Evolutionary conservation across 2,113 vertebrate genomes (phyloP), one percentile per base, ranked within the genome.

Genomic region (Aleadryas rufinucha): DNA sequence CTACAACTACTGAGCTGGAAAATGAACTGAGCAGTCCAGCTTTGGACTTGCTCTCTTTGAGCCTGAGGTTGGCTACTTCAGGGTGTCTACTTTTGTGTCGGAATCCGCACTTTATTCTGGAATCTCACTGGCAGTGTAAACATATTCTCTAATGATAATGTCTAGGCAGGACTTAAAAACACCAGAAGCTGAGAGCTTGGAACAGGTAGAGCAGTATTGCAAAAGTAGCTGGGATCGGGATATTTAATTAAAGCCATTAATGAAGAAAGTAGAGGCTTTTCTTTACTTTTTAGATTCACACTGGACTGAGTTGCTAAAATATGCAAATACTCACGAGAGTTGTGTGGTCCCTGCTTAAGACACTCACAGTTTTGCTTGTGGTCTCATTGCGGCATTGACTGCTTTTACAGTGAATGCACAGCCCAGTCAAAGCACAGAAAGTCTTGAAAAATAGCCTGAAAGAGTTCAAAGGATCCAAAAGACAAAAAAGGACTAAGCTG

Each of bases 401-500:
- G 98, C 98, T 98, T 99, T 99, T 99, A 99, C 99, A 99, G 99
- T 99, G 99, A 99, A 99, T 99, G 99, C 98, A 98, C 98, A 99
- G 98, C 98, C 98, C 98, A 98, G 98, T 99, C 99, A 98, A 98
- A 98, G 99, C 99, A 99, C 98, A 99, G 98, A 99, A 99, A 99
- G 98, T 99, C 98, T 98, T 98, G 98, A 98, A 98, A 99, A 99
- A 98, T 98, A 98, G 98, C 98, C 98, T 99, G 99, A 99, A 99
- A 98, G 99, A 99, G 99, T 99, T 99, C 99, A 99, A 99, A 99
- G 99, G 98, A 98, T 98, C 99, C 96, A 99, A 99, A 99, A 99
- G 99, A 99, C 99, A 99, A 99, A 99, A 98, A 99, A 99, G 98
- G 98, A 98, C 99, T 99, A 99, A 99, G 99, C 99, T 99, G 99